Percentiles rank a stretch among this genome's conserved stretches.
Evolutionary conservation across 1,140 invertebrate genomes (phyloP).

Genomic region (Druon quercuslanigerum): DNA sequence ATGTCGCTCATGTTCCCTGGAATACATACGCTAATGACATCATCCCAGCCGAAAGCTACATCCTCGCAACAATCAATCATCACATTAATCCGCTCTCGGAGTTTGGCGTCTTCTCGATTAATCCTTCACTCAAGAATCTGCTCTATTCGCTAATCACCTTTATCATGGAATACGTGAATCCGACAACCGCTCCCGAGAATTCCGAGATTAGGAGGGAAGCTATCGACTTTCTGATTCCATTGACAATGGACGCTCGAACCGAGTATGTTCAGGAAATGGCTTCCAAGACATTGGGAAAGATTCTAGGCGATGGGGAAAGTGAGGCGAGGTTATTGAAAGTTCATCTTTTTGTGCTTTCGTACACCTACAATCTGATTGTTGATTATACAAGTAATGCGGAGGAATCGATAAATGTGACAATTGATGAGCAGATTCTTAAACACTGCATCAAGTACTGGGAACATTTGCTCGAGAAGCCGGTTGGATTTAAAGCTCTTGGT

Average conservation of each 20-base stretch:
- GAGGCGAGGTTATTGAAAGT: constrained; percentile 80
- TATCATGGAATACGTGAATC: constrained; percentile 80
- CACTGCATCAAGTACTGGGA: constrained; percentile 89
- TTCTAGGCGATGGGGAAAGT: constrained; percentile 79
- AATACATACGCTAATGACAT: constrained; percentile 85
- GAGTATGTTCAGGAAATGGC: constrained; percentile 82
- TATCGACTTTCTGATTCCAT: constrained; percentile 80
- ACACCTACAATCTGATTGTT: constrained; percentile 83
- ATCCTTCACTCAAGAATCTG: constrained; percentile 82
- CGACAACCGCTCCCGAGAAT: constrained; percentile 74
- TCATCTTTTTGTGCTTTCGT: constrained; percentile 80
- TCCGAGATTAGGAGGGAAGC: constrained; percentile 73
- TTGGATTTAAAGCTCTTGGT: constrained; percentile 87
- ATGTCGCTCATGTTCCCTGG: constrained; percentile 76
- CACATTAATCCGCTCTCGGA: constrained; percentile 78
- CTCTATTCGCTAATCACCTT: constrained; percentile 82
- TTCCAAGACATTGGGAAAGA: constrained; percentile 77
- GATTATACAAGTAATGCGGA: constrained; percentile 75
- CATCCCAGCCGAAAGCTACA: constrained; percentile 88
- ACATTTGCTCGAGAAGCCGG: constrained; percentile 85
- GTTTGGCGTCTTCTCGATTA: constrained; percentile 79
- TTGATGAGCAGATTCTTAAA: constrained; percentile 83
- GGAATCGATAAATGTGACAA: constrained; percentile 69
- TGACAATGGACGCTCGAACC: constrained; percentile 85
- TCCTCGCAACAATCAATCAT: constrained; percentile 79